These are phyloP conservation scores for Melanerpes aurifrons DNA, from an alignment of 2,113 vertebrate genomes.

Conservation along the genomic window DNA sequence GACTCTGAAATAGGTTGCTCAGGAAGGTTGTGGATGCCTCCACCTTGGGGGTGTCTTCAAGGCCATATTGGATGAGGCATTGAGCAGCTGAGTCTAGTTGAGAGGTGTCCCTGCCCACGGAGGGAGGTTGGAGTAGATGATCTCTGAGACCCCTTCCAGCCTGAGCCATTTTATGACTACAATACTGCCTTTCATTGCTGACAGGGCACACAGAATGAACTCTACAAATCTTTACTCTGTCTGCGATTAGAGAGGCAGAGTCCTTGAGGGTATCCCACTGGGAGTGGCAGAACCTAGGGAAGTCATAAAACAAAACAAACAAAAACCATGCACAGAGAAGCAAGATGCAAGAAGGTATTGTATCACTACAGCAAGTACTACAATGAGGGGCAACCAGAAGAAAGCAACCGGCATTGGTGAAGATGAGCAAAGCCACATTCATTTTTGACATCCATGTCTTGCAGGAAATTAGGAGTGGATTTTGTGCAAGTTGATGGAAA, in stretches of 20 bases:
- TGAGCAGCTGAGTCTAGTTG: too few relatives aligned
- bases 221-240: background rate
- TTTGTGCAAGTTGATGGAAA: background rate
- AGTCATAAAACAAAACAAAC: background rate
- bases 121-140: too few relatives aligned
- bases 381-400: background rate
- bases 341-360: accelerated
- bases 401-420: background rate
- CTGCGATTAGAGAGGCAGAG: background rate
- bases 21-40: too few relatives aligned
- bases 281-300: background rate
- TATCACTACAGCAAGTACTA: accelerated
- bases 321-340: background rate
- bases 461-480: background rate
- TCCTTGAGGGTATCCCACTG: background rate
- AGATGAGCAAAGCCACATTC: background rate
- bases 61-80: too few relatives aligned
- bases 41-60: too few relatives aligned
- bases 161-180: too few relatives aligned
- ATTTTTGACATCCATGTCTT: background rate
- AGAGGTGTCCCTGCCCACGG: too few relatives aligned
- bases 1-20: too few relatives aligned
- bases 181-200: background rate
- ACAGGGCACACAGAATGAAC: background rate
- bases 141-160: too few relatives aligned